These are phyloP conservation scores for Ammospiza caudacuta DNA, from an alignment of 2,113 vertebrate genomes.

Conservation along the genomic window DNA sequence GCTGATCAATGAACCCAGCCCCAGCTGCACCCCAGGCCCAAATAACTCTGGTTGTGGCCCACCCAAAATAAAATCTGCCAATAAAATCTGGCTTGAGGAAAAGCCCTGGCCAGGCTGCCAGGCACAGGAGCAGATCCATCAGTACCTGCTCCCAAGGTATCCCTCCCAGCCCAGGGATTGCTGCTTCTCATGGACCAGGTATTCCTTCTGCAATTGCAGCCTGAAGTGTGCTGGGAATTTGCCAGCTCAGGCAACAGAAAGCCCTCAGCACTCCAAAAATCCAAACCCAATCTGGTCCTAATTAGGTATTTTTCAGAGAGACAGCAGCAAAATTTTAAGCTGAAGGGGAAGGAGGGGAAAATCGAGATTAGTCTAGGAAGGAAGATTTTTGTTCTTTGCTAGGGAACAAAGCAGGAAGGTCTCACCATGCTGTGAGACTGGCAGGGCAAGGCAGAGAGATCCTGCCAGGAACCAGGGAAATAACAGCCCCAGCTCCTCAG, in stretches of 20 bases:
- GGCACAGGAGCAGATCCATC: not conserved
- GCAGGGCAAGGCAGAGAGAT: not conserved
- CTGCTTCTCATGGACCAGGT: not conserved
- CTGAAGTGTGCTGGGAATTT: not conserved
- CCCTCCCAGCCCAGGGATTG: not conserved
- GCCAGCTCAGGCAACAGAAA: not conserved
- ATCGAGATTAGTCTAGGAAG: not conserved
- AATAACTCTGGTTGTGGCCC: rapidly evolving
- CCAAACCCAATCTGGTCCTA: not conserved
- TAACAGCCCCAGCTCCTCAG: not conserved
- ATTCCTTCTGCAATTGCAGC: not conserved
- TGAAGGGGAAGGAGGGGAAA: not conserved
- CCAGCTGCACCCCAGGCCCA: not conserved
- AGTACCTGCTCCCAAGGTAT: not conserved
- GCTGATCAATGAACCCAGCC: not conserved
- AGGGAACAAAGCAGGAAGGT: not conserved
- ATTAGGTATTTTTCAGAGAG: not conserved
- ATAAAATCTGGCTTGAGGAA: not conserved
- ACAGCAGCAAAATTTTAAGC: not conserved
- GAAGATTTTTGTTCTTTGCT: not conserved
- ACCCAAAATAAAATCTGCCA: no score
- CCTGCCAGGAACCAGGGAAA: not conserved
- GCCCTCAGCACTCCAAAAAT: not conserved
- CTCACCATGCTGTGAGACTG: not conserved
- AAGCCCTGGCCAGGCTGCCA: not conserved